Percentiles rank a stretch among this genome's conserved stretches.
Conservation (phyloP, 2,113 vertebrate species). For the Fregata magnificens region DNA sequence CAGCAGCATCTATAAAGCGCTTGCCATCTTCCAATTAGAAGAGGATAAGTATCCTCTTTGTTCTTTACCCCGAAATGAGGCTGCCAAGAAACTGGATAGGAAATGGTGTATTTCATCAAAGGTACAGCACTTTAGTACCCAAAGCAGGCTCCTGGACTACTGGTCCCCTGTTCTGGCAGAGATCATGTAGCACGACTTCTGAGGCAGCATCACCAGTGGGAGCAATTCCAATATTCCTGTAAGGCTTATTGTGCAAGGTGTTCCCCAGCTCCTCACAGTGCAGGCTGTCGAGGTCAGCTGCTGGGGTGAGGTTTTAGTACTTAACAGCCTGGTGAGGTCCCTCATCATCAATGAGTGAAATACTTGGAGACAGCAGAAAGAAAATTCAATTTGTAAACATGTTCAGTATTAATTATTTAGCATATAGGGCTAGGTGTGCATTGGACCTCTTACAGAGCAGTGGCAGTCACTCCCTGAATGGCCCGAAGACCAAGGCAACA, state of each 20-base stretch:
- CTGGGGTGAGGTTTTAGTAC: background rate
- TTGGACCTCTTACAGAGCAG: background rate
- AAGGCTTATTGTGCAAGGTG: background rate
- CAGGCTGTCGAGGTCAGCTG: background rate
- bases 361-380: background rate
- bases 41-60: background rate
- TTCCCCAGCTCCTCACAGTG: background rate
- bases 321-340: background rate
- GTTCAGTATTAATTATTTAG: background rate
- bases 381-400: background rate
- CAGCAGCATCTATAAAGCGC: background rate
- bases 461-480: background rate
- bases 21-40: background rate
- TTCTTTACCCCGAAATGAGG: background rate
- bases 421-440: background rate
- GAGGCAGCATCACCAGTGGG: background rate
- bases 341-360: background rate
- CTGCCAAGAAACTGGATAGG: background rate
- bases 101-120: background rate
- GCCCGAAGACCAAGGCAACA: background rate
- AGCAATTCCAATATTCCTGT: background rate
- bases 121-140: background rate
- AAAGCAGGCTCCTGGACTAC: background rate
- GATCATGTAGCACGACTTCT: rapidly evolving
- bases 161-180: background rate